A percentile compares a stretch with the other conserved stretches of the same genome.
Evolutionary conservation across 2,888 invertebrate species (phyloP).

Genomic region (Venusia cambrica): DNA sequence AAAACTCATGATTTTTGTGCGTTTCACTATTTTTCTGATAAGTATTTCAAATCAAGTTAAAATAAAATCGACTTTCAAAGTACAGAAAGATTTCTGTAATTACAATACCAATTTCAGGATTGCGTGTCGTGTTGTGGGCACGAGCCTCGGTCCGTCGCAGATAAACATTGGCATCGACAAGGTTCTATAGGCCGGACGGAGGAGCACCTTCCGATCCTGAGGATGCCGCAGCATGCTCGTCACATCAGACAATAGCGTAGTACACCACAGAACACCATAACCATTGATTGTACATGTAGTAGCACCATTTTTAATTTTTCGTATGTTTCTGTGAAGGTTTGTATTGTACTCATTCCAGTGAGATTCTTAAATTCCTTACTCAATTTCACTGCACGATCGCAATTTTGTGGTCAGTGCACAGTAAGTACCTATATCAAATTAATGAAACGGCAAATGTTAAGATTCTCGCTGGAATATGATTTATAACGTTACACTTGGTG

Average conservation of each 20-base stretch:
- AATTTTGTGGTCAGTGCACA: too few relatives aligned
- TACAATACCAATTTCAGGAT: too few relatives aligned
- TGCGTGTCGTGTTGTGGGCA: too few relatives aligned
- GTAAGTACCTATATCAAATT: too few relatives aligned
- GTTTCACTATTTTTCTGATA: too few relatives aligned
- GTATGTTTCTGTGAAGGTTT: constrained; percentile 1
- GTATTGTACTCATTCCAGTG: constrained; percentile 21
- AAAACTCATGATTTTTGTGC: too few relatives aligned
- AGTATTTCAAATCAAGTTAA: too few relatives aligned
- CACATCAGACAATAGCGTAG: constrained; percentile 30
- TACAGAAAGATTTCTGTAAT: too few relatives aligned
- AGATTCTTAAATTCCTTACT: constrained; percentile 14
- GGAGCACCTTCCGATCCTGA: constrained; percentile 34
- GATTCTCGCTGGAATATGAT: constrained; percentile 18
- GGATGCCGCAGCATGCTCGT: constrained; percentile 37
- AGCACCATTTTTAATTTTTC: constrained; percentile 21
- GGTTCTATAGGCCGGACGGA: constrained; percentile 31
- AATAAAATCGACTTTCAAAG: too few relatives aligned
- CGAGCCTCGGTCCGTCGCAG: too few relatives aligned
- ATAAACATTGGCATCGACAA: constrained; percentile 4
- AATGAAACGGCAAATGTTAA: too few relatives aligned
- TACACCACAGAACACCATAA: constrained; percentile 34
- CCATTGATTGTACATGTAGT: constrained; percentile 33
- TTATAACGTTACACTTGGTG: not conserved
- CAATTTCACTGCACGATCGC: not conserved